Percentiles rank a stretch among this genome's conserved stretches.
Conservation (phyloP, 2,888 invertebrate genomes). For the Pseudeuparius sepicola region DNA sequence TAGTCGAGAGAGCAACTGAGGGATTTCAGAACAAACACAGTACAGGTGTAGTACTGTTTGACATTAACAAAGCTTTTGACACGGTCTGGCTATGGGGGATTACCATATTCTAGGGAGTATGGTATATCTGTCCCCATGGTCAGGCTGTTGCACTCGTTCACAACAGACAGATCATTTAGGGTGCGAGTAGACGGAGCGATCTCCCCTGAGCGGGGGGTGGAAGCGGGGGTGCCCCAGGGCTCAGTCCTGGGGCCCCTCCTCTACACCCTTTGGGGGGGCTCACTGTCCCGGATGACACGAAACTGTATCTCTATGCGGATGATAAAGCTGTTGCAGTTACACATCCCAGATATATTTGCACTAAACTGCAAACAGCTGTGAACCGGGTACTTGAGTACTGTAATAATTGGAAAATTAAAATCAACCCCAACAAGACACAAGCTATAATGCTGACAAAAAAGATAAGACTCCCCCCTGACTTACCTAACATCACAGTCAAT, state of each 20-base stretch:
- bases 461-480: not conserved
- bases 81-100: constrained; percentile 1
- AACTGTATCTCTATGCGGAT: not conserved
- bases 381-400: not conserved
- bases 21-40: not conserved
- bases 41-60: not conserved
- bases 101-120: not conserved
- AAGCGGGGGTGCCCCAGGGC: constrained; percentile 1
- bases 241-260: not conserved
- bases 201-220: not conserved
- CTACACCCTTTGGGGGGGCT: not conserved
- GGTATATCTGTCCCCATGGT: not conserved
- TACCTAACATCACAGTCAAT: not conserved
- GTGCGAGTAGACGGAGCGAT: not conserved
- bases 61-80: constrained; percentile 1
- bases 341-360: no score
- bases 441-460: constrained; percentile 1
- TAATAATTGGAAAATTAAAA: not conserved
- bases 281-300: not conserved
- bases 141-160: not conserved
- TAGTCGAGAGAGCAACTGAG: not conserved
- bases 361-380: no score
- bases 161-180: constrained; percentile 1
- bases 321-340: no score
- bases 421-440: not conserved